Conservation (phyloP, 2,113 vertebrate species). For the Suricata suricatta region DNA sequence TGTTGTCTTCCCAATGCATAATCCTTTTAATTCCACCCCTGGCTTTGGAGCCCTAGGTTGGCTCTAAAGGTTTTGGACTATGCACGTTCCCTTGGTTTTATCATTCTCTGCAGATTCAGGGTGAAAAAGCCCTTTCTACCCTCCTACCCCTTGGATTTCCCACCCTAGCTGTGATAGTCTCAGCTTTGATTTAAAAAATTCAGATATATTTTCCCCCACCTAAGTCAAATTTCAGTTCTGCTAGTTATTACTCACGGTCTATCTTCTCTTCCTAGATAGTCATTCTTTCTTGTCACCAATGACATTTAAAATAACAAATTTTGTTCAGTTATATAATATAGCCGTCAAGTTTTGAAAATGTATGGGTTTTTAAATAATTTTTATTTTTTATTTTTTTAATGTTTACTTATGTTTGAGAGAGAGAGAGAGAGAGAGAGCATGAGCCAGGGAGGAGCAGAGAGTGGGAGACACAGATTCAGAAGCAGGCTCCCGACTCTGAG, state of each 20-base stretch:
- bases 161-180: background rate
- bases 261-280: background rate
- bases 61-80: background rate
- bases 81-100: background rate
- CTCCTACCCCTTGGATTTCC: background rate
- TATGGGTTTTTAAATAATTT: background rate
- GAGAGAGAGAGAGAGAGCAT: too few relatives aligned
- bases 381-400: background rate
- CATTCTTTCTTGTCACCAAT: background rate
- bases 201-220: background rate
- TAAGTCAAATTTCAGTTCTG: background rate
- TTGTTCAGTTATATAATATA: background rate
- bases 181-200: background rate
- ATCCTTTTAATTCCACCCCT: background rate
- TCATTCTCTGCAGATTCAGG: background rate
- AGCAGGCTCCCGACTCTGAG: background rate
- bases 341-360: background rate
- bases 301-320: background rate
- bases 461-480: background rate
- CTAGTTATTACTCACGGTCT: background rate
- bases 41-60: background rate
- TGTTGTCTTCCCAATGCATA: background rate
- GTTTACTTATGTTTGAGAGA: too few relatives aligned
- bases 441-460: background rate
- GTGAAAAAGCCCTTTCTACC: background rate